Conservation (phyloP, 2,113 vertebrate species). For the Capricornis sumatraensis region DNA sequence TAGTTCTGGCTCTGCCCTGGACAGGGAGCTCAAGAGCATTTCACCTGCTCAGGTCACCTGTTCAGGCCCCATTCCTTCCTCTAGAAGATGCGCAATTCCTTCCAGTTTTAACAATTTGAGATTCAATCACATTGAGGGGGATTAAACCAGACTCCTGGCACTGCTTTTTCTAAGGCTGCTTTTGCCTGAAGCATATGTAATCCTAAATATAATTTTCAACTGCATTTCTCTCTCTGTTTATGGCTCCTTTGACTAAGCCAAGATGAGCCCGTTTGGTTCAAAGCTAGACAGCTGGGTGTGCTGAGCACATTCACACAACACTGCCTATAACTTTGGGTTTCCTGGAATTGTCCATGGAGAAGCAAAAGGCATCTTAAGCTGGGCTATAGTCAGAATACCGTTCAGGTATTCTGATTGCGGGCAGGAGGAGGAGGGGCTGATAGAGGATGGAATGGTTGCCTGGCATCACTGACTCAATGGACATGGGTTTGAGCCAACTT, state of each 20-base stretch:
- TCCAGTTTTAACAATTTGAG: not conserved
- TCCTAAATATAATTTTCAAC: conserved; percentile 50
- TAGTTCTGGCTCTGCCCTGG: not conserved
- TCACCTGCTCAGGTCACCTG: not conserved
- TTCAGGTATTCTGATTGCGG: not conserved
- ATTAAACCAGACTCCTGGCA: not conserved
- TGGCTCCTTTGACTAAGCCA: conserved; percentile 15
- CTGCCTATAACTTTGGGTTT: not conserved
- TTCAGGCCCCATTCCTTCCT: not conserved
- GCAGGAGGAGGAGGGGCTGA: not conserved
- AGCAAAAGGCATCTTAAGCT: not conserved
- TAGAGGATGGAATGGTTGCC: not conserved
- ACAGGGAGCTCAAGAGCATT: not conserved
- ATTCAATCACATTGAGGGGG: not conserved
- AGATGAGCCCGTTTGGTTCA: conserved; percentile 21
- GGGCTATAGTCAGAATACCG: not conserved
- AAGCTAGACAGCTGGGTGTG: not conserved
- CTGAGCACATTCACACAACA: not conserved
- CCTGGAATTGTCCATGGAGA: not conserved
- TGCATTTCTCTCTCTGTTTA: conserved; percentile 39
- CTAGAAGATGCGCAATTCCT: not conserved
- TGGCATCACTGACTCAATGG: not conserved
- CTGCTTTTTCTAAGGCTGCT: conserved; percentile 11
- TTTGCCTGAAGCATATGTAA: conserved; percentile 53
- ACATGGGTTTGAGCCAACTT: not conserved